phyloP scores from a whole-genome alignment of 2,797 vertebrate genomes.

The Tokudaia muenninki region DNA sequence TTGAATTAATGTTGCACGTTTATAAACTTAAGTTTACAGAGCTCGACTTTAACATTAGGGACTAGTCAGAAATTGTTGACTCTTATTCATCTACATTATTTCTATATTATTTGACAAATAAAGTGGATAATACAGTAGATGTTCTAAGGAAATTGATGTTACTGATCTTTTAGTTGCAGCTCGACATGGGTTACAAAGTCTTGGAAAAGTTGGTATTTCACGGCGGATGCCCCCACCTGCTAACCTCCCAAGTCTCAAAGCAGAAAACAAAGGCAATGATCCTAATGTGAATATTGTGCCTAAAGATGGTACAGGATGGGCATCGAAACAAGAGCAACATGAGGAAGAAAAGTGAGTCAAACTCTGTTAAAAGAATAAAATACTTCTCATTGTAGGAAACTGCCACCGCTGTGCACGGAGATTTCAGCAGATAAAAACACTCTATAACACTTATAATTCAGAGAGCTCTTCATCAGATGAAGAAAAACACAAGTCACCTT shows the following conservation, averaged over 20 bases:
- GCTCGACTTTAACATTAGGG: slow-evolving; percentile 33
- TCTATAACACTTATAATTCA: neutral
- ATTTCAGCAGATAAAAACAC: neutral
- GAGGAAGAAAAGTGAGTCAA: slow-evolving; percentile 95
- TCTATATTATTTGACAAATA: slow-evolving; percentile 40
- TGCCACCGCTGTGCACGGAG: neutral
- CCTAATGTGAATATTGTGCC: slow-evolving; percentile 99
- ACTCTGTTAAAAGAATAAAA: neutral
- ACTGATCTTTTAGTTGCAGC: slow-evolving; percentile 92
- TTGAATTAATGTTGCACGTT: neutral
- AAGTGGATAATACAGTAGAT: slow-evolving; percentile 52
- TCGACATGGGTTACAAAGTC: slow-evolving; percentile 99
- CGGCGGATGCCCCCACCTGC: slow-evolving; percentile 99
- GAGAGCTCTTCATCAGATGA: neutral
- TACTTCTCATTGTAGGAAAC: neutral
- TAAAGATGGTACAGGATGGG: slow-evolving; percentile 99
- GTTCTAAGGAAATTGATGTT: slow-evolving; percentile 80
- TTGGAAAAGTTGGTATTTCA: slow-evolving; percentile 98
- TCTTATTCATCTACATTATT: neutral
- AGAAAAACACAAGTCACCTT: neutral
- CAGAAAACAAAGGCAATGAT: slow-evolving; percentile 99
- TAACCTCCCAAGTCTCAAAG: slow-evolving; percentile 98
- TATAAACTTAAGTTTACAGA: slow-evolving; percentile 53
- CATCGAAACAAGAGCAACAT: slow-evolving; percentile 94
- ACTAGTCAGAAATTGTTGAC: neutral